These are phyloP conservation scores for Sycophila texana DNA, from an alignment of 2,888 invertebrate genomes.

Conservation along the genomic window DNA sequence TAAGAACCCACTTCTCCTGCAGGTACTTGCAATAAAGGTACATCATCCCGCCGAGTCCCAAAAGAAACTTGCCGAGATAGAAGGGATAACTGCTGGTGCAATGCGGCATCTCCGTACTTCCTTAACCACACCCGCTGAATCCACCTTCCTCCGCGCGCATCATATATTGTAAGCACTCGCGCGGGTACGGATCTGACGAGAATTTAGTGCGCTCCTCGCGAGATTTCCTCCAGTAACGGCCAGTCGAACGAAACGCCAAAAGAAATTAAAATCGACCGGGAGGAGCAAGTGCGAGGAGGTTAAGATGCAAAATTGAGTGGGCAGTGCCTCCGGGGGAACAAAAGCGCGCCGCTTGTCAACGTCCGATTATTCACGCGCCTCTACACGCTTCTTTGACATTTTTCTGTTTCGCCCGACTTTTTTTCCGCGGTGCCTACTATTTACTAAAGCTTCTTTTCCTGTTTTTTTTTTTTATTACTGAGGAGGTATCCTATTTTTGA, in stretches of 20 bases:
- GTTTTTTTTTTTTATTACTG: no score
- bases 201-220: neutral
- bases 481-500: constrained; percentile 5
- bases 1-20: constrained; percentile 63
- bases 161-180: neutral
- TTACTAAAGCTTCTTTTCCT: no score
- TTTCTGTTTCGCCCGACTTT: neutral
- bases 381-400: neutral
- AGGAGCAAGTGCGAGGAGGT: neutral
- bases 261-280: neutral
- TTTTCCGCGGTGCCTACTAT: neutral
- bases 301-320: no score
- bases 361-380: neutral
- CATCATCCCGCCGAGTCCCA: constrained; percentile 68
- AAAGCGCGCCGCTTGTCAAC: constrained; percentile 9
- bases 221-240: neutral
- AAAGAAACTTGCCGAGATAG: constrained; percentile 70
- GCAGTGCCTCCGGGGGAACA: neutral
- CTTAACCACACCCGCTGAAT: neutral
- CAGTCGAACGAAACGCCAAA: neutral
- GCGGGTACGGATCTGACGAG: neutral
- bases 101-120: neutral
- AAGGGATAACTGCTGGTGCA: constrained; percentile 59
- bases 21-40: constrained; percentile 66
- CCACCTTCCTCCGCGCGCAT: neutral